Evolutionary conservation across 2,797 vertebrate species (phyloP), one percentile per base, ranked within the genome.

Genomic region (Loriculus beryllinus): DNA sequence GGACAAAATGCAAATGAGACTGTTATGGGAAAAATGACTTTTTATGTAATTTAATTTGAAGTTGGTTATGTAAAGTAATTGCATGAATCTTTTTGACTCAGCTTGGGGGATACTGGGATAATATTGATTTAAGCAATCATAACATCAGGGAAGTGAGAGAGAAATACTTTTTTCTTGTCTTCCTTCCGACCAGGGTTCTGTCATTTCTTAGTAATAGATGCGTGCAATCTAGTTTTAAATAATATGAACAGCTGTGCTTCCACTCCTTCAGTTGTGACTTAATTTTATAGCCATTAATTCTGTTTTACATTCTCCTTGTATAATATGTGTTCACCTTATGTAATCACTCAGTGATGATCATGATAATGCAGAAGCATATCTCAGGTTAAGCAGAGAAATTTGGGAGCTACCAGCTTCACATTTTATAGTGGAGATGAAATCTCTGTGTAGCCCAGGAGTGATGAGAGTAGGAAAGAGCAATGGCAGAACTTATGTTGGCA

Each of bases 101-200:
- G 96, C 96, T 97, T 96, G 91, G 93, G 95, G 94, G 91, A 95
- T 95, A 88, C 87, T 92, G 89, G 40, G 74, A 95, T 96, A 97
- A 96, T 97, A 97, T 94, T 97, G 96, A 92, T 97, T 95, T 96
- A 97, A 96, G 95, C 80, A 96, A 94, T 97, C 94, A 96, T 96
- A 96, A 96, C 94, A 97, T 97, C 92, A 95, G 89, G 82, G 95
- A 92, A 94, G 83, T 90, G 76, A 95, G 82, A 90, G 48, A 85
- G 76, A 93, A 93, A 81, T 80, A 69, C 54, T 91, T 88, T 68
- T 93, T 79, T 8, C 70, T 85, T 59, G 42, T 86, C 69, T 86
- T 92, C 76, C 72, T 93, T 82, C 79, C 0, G 2, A 75, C 39
- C 40, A 74, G 72, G 33, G 37, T 86, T 86, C 72, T 94, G 33